Evolutionary conservation across 2,113 vertebrate species (phyloP).

Genomic region (Archocentrus centrarchus): DNA sequence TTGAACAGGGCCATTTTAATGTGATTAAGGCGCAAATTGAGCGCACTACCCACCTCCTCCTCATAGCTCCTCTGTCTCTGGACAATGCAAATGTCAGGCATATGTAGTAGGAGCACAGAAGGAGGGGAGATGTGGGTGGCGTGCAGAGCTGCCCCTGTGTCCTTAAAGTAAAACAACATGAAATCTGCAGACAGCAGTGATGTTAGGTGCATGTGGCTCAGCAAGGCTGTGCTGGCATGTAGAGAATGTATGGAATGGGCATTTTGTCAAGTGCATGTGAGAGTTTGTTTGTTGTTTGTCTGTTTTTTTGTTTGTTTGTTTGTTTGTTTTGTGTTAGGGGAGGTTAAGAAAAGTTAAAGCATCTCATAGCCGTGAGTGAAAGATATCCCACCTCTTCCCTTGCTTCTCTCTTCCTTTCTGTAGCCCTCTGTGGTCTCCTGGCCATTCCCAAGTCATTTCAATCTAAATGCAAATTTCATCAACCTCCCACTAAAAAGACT

Average conservation of each 20-base stretch:
- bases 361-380: constrained; percentile 32
- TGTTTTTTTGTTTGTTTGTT: constrained; percentile 4
- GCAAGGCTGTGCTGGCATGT: not conserved
- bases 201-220: not conserved
- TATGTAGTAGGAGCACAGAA: constrained; percentile 19
- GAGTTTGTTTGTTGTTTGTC: not conserved
- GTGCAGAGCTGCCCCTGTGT: not conserved
- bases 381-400: constrained; percentile 14
- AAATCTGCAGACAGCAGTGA: not conserved
- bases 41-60: constrained; percentile 39
- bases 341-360: constrained; percentile 1
- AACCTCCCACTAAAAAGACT: constrained; percentile 77
- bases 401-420: constrained; percentile 47
- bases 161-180: constrained; percentile 13
- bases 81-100: constrained; percentile 47
- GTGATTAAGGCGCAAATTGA: constrained; percentile 65
- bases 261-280: not conserved
- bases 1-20: constrained; percentile 59
- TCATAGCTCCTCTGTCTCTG: constrained; percentile 17
- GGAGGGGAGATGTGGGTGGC: not conserved
- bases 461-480: constrained; percentile 83
- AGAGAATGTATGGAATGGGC: not conserved
- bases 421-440: constrained; percentile 70
- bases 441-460: constrained; percentile 77
- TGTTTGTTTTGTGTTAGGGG: not conserved